A percentile compares a stretch with the other conserved stretches of the same genome.
Conservation (phyloP, 2,797 vertebrate species). For the Lepilemur ruficaudatus region DNA sequence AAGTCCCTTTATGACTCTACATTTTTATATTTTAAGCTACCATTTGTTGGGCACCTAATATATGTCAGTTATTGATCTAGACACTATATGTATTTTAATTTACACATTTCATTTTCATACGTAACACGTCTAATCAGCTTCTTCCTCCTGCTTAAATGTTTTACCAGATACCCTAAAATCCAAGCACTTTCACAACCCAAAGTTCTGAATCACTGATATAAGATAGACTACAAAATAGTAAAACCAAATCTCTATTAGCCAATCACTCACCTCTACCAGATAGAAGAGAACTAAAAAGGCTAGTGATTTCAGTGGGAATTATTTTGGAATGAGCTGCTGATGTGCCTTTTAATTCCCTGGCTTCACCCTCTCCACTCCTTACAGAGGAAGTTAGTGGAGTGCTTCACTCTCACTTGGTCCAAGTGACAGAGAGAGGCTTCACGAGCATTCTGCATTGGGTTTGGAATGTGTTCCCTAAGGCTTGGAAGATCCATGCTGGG, state of each 20-base stretch:
- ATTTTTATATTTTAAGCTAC: neutral
- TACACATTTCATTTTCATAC: neutral
- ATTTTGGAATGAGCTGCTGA: neutral
- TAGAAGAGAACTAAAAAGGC: neutral
- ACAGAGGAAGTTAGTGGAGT: neutral
- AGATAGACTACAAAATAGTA: neutral
- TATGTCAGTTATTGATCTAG: neutral
- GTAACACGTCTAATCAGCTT: neutral
- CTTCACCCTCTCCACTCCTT: accelerated
- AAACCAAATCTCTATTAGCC: neutral
- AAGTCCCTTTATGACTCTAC: neutral
- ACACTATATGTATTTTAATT: neutral
- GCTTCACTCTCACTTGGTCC: neutral
- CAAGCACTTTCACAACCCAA: neutral
- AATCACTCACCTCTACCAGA: neutral
- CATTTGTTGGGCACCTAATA: neutral
- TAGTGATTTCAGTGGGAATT: neutral
- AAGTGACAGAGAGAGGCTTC: neutral
- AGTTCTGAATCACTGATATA: neutral
- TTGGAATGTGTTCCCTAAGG: neutral
- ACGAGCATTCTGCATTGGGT: neutral
- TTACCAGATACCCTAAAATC: neutral
- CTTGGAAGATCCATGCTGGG: neutral
- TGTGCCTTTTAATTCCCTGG: neutral
- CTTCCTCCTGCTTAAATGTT: neutral